Evolutionary conservation across 2,797 vertebrate genomes (phyloP).

Genomic region (Pantherophis vulpinus): DNA sequence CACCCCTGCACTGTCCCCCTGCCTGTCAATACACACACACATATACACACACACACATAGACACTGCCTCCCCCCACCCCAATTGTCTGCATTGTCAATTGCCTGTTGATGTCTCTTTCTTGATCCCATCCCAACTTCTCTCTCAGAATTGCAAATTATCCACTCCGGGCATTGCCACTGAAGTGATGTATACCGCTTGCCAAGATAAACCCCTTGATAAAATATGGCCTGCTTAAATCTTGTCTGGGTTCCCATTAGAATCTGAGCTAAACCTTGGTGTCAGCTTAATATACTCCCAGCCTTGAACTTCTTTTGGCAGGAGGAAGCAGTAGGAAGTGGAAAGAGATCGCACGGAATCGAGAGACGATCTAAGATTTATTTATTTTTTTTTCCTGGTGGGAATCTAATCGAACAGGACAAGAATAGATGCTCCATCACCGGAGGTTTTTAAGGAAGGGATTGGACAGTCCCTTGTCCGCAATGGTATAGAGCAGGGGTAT

Average conservation of each 20-base stretch:
- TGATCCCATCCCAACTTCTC: constrained; percentile 16
- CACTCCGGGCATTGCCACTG: not conserved
- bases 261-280: constrained; percentile 36
- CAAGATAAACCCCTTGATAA: not conserved
- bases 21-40: not conserved
- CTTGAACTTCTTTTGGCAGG: not conserved
- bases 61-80: not conserved
- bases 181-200: constrained; percentile 40
- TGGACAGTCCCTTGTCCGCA: not conserved
- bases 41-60: not conserved
- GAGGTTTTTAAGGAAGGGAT: not conserved
- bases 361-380: not conserved
- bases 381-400: not conserved
- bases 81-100: constrained; percentile 3
- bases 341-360: not conserved
- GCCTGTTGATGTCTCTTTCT: not conserved
- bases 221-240: constrained; percentile 50
- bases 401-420: not conserved
- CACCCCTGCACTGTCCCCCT: not conserved
- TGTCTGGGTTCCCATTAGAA: constrained; percentile 19
- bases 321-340: not conserved
- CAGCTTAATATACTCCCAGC: constrained; percentile 48
- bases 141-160: constrained; percentile 44
- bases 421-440: not conserved
- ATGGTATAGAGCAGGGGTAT: too few species aligned